Percentiles rank a stretch among this genome's conserved stretches.
Evolutionary conservation across 2,113 vertebrate species (phyloP).

Genomic region (Steatornis caripensis): DNA sequence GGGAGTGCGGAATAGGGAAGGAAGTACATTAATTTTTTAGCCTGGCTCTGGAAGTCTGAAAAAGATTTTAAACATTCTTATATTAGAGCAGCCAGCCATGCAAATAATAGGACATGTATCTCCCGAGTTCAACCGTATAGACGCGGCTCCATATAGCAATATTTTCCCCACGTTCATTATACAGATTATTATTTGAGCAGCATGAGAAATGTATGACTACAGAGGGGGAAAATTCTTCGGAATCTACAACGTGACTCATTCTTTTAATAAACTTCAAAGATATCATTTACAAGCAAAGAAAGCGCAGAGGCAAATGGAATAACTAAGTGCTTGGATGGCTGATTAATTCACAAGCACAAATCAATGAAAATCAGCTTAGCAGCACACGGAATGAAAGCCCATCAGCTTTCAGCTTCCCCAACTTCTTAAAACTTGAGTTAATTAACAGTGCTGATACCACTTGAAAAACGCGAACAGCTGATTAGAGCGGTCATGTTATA

Average conservation of each 20-base stretch:
- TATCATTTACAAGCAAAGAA: conserved; percentile 28
- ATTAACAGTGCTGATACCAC: conserved; percentile 40
- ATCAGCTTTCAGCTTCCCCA: conserved; percentile 7
- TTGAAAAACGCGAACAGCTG: neutral
- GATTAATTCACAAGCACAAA: conserved; percentile 42
- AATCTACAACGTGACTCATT: conserved; percentile 46
- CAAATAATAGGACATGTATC: neutral
- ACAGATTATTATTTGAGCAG: conserved; percentile 7
- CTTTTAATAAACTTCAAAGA: conserved; percentile 49
- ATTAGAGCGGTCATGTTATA: neutral
- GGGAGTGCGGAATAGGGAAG: neutral
- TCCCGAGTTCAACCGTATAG: neutral
- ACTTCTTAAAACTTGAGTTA: conserved; percentile 38
- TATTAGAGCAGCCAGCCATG: neutral
- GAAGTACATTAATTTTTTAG: neutral
- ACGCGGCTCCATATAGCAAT: neutral
- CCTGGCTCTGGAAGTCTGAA: neutral
- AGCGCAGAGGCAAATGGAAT: neutral
- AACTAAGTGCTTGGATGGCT: conserved; percentile 11
- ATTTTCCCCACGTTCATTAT: neutral
- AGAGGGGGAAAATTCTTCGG: neutral
- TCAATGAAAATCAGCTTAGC: conserved; percentile 55
- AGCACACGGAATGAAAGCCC: neutral
- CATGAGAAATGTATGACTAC: conserved; percentile 41
- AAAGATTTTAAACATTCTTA: neutral